These are phyloP conservation scores for Hyposmocoma kahamanoa DNA, from an alignment of 1,140 invertebrate genomes.

Conservation along the genomic window DNA sequence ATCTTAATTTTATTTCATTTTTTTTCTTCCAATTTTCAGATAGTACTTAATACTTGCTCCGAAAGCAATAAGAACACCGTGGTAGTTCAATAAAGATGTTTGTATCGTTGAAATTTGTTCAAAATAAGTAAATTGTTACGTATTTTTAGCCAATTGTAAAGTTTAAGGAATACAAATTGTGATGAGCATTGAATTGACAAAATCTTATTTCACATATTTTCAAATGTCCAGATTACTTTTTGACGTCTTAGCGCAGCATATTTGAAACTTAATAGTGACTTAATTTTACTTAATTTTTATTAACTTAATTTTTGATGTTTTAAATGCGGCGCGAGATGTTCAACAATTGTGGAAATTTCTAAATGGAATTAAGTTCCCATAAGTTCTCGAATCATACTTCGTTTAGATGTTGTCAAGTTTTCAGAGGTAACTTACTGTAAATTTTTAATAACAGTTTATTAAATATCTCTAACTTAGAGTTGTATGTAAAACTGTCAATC, in stretches of 20 bases:
- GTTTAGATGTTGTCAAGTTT: slow-evolving; percentile 54
- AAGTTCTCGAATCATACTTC: slow-evolving; percentile 44
- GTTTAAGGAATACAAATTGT: slow-evolving; percentile 35
- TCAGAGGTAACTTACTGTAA: slow-evolving; percentile 49
- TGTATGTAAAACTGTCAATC: slow-evolving; percentile 59
- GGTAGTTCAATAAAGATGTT: no score
- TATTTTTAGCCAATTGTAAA: neutral
- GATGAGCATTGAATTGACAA: slow-evolving; percentile 60
- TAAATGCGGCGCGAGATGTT: slow-evolving; percentile 23
- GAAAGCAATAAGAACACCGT: no score
- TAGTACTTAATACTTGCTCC: no score
- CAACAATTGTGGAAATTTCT: slow-evolving; percentile 32
- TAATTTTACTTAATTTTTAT: slow-evolving; percentile 6
- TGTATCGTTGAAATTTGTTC: no score
- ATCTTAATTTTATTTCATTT: slow-evolving; percentile 37
- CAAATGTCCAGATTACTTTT: slow-evolving; percentile 55
- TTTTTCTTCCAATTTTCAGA: neutral
- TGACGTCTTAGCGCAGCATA: slow-evolving; percentile 13
- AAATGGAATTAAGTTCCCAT: slow-evolving; percentile 70
- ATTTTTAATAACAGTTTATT: slow-evolving; percentile 48
- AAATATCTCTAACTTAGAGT: slow-evolving; percentile 55
- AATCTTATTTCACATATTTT: slow-evolving; percentile 70
- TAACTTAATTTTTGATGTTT: neutral
- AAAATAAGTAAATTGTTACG: slow-evolving; percentile 1
- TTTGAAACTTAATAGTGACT: neutral